These are phyloP conservation scores for Ethmia dodecea DNA, from an alignment of 2,888 invertebrate genomes.

Conservation along the genomic window DNA sequence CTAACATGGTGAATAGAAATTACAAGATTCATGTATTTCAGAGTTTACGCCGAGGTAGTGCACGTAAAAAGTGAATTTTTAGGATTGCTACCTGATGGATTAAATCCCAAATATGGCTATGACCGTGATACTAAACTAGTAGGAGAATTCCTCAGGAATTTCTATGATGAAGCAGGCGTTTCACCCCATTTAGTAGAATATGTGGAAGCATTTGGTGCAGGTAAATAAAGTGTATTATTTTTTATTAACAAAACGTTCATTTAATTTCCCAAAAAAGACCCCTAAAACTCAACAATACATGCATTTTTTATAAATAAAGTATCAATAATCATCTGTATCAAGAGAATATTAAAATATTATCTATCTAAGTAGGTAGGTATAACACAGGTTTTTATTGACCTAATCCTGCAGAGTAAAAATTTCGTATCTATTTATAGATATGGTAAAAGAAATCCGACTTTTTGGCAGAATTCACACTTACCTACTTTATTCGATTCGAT, in stretches of 20 bases:
- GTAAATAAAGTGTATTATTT: slow-evolving; percentile 36
- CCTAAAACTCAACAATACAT: background rate
- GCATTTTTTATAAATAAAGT: background rate
- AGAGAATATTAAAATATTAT: background rate
- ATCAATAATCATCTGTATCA: background rate
- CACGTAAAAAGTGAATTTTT: slow-evolving; percentile 83
- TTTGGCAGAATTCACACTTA: no score
- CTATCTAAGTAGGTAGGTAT: no score
- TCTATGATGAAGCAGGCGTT: slow-evolving; percentile 80
- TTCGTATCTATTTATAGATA: no score
- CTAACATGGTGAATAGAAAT: no score
- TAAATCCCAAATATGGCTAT: slow-evolving; percentile 65
- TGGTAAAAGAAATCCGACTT: no score
- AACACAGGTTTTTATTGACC: background rate
- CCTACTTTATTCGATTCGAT: no score
- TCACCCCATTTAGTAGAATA: slow-evolving; percentile 83
- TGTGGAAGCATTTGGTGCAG: slow-evolving; percentile 91
- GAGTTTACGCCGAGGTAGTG: slow-evolving; percentile 80
- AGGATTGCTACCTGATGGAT: slow-evolving; percentile 57
- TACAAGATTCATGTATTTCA: no score
- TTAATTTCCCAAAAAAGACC: no score
- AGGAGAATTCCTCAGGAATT: slow-evolving; percentile 66
- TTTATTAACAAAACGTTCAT: no score
- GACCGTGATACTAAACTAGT: slow-evolving; percentile 71
- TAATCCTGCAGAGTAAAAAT: no score